A percentile compares a stretch with the other conserved stretches of the same genome.
Evolutionary conservation across 1,140 invertebrate species (phyloP).

Genomic region (Micrasema longulum): DNA sequence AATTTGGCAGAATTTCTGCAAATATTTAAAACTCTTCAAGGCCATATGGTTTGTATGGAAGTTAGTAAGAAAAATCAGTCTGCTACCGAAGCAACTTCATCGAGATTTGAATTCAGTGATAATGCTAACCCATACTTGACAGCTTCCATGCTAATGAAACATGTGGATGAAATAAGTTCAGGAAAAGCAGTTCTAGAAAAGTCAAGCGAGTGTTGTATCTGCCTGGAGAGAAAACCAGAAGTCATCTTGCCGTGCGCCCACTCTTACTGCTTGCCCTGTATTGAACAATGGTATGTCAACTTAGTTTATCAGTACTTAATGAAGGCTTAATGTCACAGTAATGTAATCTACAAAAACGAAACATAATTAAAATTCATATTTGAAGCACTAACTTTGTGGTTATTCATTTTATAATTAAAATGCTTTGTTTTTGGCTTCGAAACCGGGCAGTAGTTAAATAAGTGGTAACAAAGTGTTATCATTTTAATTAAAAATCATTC

Average conservation of each 20-base stretch:
- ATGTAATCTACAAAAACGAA: too few relatives aligned
- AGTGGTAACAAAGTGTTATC: too few relatives aligned
- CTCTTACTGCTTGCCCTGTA: slow-evolving; percentile 76
- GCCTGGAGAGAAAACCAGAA: slow-evolving; percentile 76
- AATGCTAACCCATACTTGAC: slow-evolving; percentile 50
- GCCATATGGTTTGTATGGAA: slow-evolving; percentile 55
- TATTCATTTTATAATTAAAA: too few relatives aligned
- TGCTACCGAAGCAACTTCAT: slow-evolving; percentile 9
- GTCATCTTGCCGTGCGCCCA: slow-evolving; percentile 76
- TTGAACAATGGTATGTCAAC: slow-evolving; percentile 73
- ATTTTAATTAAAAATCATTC: too few relatives aligned
- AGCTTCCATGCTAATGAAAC: slow-evolving; percentile 59
- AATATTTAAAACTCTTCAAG: slow-evolving; percentile 65
- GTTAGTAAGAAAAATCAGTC: slow-evolving; percentile 47
- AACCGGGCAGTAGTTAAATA: too few relatives aligned
- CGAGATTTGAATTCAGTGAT: slow-evolving; percentile 34
- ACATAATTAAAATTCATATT: too few relatives aligned
- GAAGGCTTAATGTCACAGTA: too few relatives aligned
- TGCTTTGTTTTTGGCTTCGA: too few relatives aligned
- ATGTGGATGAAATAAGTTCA: slow-evolving; percentile 55
- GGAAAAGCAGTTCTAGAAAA: slow-evolving; percentile 51
- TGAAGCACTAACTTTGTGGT: too few relatives aligned
- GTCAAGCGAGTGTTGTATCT: slow-evolving; percentile 76
- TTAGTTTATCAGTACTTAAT: too few relatives aligned
- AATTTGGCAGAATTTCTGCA: slow-evolving; percentile 73